phyloP scores from a whole-genome alignment of 2,888 invertebrate species.

The Monoplex corrugatus region DNA sequence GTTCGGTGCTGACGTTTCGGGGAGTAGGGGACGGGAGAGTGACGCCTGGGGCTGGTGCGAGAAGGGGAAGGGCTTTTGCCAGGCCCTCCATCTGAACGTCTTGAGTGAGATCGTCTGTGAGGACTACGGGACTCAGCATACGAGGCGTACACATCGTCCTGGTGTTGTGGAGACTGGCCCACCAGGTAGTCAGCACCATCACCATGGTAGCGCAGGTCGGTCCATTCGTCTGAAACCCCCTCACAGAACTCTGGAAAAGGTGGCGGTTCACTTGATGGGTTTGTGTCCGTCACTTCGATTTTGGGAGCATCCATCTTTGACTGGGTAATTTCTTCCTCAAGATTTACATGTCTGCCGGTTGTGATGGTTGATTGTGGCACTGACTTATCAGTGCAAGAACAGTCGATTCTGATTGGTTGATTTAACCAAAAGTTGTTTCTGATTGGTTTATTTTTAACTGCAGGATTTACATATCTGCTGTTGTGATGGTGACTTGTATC shows the following conservation, averaged over 20 bases:
- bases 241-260: neutral
- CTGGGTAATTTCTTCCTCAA: neutral
- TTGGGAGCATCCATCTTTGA: slow-evolving; percentile 25
- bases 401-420: too few relatives aligned
- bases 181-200: neutral
- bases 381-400: too few relatives aligned
- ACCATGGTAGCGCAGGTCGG: neutral
- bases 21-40: slow-evolving; percentile 42
- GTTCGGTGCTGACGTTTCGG: slow-evolving; percentile 24
- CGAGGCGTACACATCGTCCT: neutral
- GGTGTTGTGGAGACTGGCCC: neutral
- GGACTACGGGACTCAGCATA: neutral
- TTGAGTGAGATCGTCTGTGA: neutral
- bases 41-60: slow-evolving; percentile 35
- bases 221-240: neutral
- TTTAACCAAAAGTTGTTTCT: too few relatives aligned
- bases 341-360: too few relatives aligned
- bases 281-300: slow-evolving; percentile 3
- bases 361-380: too few relatives aligned
- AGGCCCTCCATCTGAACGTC: neutral
- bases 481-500: too few relatives aligned
- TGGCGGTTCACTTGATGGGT: neutral
- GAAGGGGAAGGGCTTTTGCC: slow-evolving; percentile 46
- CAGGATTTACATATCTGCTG: too few relatives aligned
- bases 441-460: too few relatives aligned